phyloP scores from a whole-genome alignment of 2,888 invertebrate species.

The Drosophila meridionalis region DNA sequence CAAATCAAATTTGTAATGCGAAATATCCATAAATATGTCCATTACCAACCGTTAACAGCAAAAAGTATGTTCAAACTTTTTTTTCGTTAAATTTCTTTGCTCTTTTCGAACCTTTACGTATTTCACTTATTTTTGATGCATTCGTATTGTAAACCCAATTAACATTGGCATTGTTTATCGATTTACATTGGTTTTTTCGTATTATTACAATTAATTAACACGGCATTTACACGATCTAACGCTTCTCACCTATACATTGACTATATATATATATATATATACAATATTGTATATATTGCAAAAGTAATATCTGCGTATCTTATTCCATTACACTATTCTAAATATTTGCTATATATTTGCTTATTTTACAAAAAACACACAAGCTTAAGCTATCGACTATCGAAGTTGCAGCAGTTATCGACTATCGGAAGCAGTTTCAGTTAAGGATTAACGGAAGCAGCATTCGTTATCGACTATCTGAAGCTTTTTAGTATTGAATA shows the following conservation, averaged over 20 bases:
- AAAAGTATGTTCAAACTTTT: constrained; percentile 72
- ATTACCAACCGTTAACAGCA: constrained; percentile 64
- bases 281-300: background rate
- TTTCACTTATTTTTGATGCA: constrained; percentile 21
- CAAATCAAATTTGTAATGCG: constrained; percentile 6
- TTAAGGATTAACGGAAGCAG: background rate
- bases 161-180: constrained; percentile 35
- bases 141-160: constrained; percentile 43
- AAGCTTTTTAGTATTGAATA: background rate
- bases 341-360: constrained; percentile 15
- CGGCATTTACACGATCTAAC: constrained; percentile 2
- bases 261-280: background rate
- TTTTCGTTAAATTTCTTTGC: constrained; percentile 38
- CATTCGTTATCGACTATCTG: background rate
- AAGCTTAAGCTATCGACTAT: background rate
- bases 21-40: constrained; percentile 3
- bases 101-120: constrained; percentile 21
- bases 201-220: constrained; percentile 22
- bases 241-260: background rate
- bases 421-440: background rate
- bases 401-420: background rate
- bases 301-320: background rate
- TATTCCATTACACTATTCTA: background rate
- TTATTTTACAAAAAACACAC: background rate
- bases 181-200: constrained; percentile 21